Evolutionary conservation across 2,797 vertebrate genomes (phyloP).

Genomic region (Eupleurogrammus muticus): DNA sequence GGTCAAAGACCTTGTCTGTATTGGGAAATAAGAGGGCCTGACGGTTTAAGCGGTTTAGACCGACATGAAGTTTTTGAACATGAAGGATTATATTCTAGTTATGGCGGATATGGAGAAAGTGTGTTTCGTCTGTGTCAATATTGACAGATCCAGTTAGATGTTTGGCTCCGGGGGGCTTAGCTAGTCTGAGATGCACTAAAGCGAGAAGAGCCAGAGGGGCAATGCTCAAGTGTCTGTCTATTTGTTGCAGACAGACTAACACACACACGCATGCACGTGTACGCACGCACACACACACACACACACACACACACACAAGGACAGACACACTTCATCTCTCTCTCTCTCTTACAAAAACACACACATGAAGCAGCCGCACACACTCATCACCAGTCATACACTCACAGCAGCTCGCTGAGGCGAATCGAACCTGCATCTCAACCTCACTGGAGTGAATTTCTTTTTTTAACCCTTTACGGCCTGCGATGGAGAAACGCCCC

Average conservation of each 20-base stretch:
- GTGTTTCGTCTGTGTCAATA: conserved; percentile 70
- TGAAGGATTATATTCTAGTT: conserved; percentile 61
- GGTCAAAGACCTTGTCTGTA: conserved; percentile 44
- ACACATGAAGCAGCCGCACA: conserved; percentile 30
- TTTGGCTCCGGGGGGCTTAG: conserved; percentile 72
- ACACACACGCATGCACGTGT: not conserved
- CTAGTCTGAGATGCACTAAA: conserved; percentile 76
- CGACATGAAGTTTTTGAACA: conserved; percentile 57
- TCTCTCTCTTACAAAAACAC: conserved; percentile 39
- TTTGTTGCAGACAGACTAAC: conserved; percentile 68
- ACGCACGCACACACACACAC: conserved; percentile 5
- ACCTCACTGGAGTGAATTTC: conserved; percentile 43
- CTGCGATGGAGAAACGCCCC: conserved; percentile 47
- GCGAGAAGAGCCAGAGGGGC: conserved; percentile 70
- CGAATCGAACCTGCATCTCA: conserved; percentile 63
- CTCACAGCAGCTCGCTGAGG: conserved; percentile 57
- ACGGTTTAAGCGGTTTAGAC: conserved; percentile 53
- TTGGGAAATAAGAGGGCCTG: conserved; percentile 40
- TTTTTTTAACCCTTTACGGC: conserved; percentile 65
- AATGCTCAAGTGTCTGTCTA: conserved; percentile 72
- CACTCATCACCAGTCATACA: conserved; percentile 52
- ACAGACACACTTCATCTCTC: conserved; percentile 36
- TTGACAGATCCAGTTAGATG: conserved; percentile 77
- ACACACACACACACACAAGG: conserved; percentile 19
- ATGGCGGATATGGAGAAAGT: conserved; percentile 49